Evolutionary conservation across 1,140 invertebrate species (phyloP).

Genomic region (Periplaneta americana): DNA sequence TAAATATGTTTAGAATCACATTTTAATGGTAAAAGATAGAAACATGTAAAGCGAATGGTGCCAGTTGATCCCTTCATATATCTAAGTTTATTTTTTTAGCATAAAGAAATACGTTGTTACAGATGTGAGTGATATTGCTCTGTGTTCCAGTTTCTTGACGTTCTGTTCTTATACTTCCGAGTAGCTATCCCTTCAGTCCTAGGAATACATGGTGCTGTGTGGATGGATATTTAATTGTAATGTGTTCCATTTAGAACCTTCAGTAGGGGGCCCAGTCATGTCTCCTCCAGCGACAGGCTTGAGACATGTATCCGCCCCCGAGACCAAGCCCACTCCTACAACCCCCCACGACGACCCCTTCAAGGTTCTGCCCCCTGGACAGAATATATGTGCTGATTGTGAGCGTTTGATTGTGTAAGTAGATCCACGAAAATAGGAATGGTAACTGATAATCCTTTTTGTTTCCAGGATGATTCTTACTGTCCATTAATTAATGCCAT

Average conservation of each 20-base stretch:
- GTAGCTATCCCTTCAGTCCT: not conserved
- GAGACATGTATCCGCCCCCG: conserved; percentile 65
- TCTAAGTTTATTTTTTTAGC: not conserved
- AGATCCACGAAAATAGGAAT: conserved; percentile 19
- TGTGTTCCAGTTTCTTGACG: too few relatives aligned
- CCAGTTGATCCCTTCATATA: too few relatives aligned
- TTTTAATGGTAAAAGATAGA: too few relatives aligned
- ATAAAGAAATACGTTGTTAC: too few relatives aligned
- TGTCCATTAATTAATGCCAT: not conserved
- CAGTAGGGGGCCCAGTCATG: conserved; percentile 18
- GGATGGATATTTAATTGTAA: not conserved
- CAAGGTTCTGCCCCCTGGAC: conserved; percentile 68
- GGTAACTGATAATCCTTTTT: not conserved
- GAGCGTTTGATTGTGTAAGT: conserved; percentile 93
- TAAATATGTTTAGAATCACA: too few relatives aligned
- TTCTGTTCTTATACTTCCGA: too few relatives aligned
- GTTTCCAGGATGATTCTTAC: not conserved
- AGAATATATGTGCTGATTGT: conserved; percentile 90
- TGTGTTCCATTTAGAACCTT: not conserved
- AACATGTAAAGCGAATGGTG: too few relatives aligned
- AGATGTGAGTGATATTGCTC: too few relatives aligned
- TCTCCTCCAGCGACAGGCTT: conserved; percentile 42
- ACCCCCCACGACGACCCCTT: conserved; percentile 41
- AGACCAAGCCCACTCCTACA: conserved; percentile 52
- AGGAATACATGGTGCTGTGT: not conserved